phyloP scores from a whole-genome alignment of 2,888 invertebrate species.

The Dolomedes plantarius region DNA sequence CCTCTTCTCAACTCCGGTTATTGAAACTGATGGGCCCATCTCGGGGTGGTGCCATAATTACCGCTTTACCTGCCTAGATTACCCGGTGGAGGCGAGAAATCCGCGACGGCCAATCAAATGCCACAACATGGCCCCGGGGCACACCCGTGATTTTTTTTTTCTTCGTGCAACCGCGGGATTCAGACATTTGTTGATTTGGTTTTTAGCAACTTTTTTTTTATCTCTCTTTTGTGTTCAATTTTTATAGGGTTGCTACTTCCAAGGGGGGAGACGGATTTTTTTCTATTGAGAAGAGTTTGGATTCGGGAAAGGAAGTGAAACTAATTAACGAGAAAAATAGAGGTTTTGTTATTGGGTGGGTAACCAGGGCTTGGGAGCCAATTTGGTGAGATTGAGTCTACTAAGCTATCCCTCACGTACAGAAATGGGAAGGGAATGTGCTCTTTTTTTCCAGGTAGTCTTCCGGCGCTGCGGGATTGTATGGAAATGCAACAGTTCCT shows the following conservation, averaged over 20 bases:
- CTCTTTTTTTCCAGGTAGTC: too few relatives aligned
- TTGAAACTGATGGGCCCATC: constrained; percentile 44
- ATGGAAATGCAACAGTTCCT: too few relatives aligned
- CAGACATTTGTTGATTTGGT: constrained; percentile 9
- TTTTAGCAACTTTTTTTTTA: neutral
- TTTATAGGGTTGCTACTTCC: constrained; percentile 4
- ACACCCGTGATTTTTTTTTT: neutral
- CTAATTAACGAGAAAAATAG: neutral
- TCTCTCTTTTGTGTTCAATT: neutral
- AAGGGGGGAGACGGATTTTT: neutral
- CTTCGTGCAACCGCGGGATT: neutral
- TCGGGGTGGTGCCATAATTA: constrained; percentile 49
- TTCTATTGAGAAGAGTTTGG: neutral
- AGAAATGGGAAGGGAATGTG: neutral
- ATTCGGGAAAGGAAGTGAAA: neutral
- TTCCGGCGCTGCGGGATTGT: too few relatives aligned
- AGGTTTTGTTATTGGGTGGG: neutral
- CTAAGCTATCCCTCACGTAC: neutral
- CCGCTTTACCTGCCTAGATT: constrained; percentile 46
- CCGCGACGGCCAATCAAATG: neutral
- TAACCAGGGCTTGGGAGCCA: neutral
- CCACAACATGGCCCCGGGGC: constrained; percentile 5
- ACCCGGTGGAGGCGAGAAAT: constrained; percentile 56
- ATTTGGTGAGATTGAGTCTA: neutral
- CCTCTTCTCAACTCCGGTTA: constrained; percentile 28